These are phyloP conservation scores for Laothoe populi DNA, from an alignment of 2,888 invertebrate species.

Conservation along the genomic window DNA sequence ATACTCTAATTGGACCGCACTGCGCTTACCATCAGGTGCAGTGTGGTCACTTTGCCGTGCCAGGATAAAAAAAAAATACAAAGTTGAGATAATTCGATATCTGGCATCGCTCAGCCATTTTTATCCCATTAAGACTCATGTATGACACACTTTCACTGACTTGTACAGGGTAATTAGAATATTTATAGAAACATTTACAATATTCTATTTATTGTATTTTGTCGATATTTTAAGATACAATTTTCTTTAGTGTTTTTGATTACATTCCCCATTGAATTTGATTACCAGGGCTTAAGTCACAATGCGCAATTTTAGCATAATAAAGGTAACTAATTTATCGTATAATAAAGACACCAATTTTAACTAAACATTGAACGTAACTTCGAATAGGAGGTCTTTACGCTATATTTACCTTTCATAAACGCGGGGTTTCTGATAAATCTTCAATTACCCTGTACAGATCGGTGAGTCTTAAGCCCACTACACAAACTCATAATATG, in stretches of 20 bases:
- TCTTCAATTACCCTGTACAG: slow-evolving; percentile 18
- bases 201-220: not conserved
- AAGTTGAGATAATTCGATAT: slow-evolving; percentile 19
- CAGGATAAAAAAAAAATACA: no score
- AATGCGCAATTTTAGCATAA: not conserved
- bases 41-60: no score
- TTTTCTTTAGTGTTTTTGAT: not conserved
- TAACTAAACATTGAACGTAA: no score
- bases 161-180: slow-evolving; percentile 18
- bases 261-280: not conserved
- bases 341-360: not conserved
- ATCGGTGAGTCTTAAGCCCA: slow-evolving; percentile 16
- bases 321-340: not conserved
- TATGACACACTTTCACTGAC: not conserved
- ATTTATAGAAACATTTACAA: slow-evolving; percentile 13
- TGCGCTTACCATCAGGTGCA: no score
- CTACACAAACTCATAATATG: slow-evolving; percentile 12
- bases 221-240: not conserved
- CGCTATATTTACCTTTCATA: not conserved
- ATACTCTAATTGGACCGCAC: no score
- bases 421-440: slow-evolving; percentile 9
- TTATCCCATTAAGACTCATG: not conserved
- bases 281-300: not conserved
- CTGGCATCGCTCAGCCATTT: slow-evolving; percentile 1
- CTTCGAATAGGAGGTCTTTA: not conserved